Percentiles rank a stretch among this genome's conserved stretches.
These are phyloP conservation scores for Hypotaenidia okinawae DNA, from an alignment of 2,797 vertebrate species.

Conservation along the genomic window DNA sequence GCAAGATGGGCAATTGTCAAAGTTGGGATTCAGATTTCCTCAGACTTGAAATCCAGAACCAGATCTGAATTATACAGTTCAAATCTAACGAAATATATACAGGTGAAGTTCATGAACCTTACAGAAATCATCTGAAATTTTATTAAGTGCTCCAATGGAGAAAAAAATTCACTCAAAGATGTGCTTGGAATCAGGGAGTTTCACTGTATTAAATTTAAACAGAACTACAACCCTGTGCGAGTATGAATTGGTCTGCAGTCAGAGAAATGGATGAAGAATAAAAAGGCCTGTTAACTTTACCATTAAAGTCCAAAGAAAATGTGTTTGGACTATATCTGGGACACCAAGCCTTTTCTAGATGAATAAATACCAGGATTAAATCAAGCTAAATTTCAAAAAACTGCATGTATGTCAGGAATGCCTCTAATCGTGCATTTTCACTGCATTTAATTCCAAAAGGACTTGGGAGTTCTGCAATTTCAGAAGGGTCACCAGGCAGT, in stretches of 20 bases:
- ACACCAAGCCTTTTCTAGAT: neutral
- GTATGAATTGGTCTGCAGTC: neutral
- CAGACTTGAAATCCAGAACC: neutral
- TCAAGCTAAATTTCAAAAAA: constrained; percentile 12
- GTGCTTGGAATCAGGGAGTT: neutral
- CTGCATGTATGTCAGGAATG: neutral
- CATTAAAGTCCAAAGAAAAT: neutral
- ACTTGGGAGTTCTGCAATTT: constrained; percentile 22
- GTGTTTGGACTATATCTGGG: neutral
- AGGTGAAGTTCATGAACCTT: neutral
- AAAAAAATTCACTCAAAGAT: neutral
- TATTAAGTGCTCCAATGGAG: neutral
- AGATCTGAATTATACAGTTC: neutral
- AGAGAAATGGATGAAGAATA: neutral
- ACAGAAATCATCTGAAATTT: constrained; percentile 6
- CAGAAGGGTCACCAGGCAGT: constrained; percentile 14
- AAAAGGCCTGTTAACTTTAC: neutral
- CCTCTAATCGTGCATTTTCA: neutral
- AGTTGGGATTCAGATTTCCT: neutral
- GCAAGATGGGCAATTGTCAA: neutral
- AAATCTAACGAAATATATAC: constrained; percentile 29
- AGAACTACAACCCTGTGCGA: neutral
- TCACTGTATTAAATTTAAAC: neutral
- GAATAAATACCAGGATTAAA: constrained; percentile 17
- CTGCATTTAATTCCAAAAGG: neutral